A percentile compares a stretch with the other conserved stretches of the same genome.
Conservation (phyloP, 2,797 vertebrate genomes). For the Protonibea diacanthus region DNA sequence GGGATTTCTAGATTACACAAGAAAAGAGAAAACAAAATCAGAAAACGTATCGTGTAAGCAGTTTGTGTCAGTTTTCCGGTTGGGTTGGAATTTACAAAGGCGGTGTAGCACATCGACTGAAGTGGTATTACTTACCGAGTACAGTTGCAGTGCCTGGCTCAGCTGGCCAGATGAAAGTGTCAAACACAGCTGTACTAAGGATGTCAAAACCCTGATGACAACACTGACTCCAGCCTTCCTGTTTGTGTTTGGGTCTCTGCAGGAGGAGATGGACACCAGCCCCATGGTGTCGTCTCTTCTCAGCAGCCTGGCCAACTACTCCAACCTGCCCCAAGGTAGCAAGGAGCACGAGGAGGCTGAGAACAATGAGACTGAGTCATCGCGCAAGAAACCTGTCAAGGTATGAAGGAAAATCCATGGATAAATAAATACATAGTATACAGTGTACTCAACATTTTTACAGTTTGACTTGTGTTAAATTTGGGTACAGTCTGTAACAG, state of each 20-base stretch:
- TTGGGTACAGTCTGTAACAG: neutral
- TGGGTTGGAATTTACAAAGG: slow-evolving; percentile 11
- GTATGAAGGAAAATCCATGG: slow-evolving; percentile 50
- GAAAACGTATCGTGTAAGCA: slow-evolving; percentile 12
- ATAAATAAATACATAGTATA: neutral
- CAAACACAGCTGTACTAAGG: neutral
- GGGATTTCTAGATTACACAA: slow-evolving; percentile 44
- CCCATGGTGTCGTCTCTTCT: slow-evolving; percentile 97
- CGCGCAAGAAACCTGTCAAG: slow-evolving; percentile 84
- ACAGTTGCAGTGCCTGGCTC: neutral
- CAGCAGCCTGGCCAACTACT: slow-evolving; percentile 96
- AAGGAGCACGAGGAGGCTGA: slow-evolving; percentile 96
- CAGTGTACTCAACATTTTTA: neutral
- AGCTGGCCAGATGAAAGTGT: neutral
- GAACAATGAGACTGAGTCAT: slow-evolving; percentile 87
- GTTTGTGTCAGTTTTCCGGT: slow-evolving; percentile 5
- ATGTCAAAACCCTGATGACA: neutral
- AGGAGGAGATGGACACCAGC: slow-evolving; percentile 99
- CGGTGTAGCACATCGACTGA: neutral
- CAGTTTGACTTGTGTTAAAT: neutral
- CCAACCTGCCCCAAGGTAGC: slow-evolving; percentile 95
- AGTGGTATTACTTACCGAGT: neutral
- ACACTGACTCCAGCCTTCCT: slow-evolving; percentile 21
- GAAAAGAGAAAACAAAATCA: slow-evolving; percentile 15
- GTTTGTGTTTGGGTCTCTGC: slow-evolving; percentile 27